A percentile compares a stretch with the other conserved stretches of the same genome.
Conservation (phyloP, 2,888 invertebrate species). For the Eudasyphora cyanicolor region DNA sequence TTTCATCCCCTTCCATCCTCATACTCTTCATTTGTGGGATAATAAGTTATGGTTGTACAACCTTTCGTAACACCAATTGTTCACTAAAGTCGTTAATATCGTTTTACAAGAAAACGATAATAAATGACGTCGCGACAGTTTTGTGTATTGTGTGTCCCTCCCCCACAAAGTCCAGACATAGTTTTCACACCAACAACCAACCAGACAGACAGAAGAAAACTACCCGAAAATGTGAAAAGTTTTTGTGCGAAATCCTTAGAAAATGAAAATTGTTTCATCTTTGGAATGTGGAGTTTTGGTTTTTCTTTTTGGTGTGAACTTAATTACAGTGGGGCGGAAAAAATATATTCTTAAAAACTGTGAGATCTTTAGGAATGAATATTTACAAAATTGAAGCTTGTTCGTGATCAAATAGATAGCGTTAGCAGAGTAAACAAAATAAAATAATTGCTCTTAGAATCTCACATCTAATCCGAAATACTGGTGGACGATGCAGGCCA, state of each 20-base stretch:
- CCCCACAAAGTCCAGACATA: not conserved
- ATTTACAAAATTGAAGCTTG: too few relatives aligned
- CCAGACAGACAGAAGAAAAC: not conserved
- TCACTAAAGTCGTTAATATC: conserved; percentile 66
- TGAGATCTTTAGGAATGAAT: too few relatives aligned
- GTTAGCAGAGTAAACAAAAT: too few relatives aligned
- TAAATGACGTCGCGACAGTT: conserved; percentile 79
- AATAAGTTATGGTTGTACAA: conserved; percentile 23
- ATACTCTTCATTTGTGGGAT: not conserved
- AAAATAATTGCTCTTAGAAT: too few relatives aligned
- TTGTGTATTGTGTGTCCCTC: conserved; percentile 47
- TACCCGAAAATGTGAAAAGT: conserved; percentile 1
- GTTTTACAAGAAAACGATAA: conserved; percentile 70
- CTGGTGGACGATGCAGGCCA: too few relatives aligned
- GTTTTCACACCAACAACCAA: too few relatives aligned
- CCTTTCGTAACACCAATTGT: conserved; percentile 59
- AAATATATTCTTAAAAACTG: too few relatives aligned
- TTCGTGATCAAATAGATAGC: too few relatives aligned
- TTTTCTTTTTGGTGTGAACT: not conserved
- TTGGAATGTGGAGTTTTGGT: not conserved
- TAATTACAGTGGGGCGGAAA: too few relatives aligned
- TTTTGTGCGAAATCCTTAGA: not conserved
- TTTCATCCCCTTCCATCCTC: not conserved
- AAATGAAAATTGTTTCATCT: conserved; percentile 18
- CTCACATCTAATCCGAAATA: too few relatives aligned